Percentiles rank a stretch among this genome's conserved stretches.
Evolutionary conservation across 2,113 vertebrate genomes (phyloP).

Genomic region (Odobenus rosmarus): DNA sequence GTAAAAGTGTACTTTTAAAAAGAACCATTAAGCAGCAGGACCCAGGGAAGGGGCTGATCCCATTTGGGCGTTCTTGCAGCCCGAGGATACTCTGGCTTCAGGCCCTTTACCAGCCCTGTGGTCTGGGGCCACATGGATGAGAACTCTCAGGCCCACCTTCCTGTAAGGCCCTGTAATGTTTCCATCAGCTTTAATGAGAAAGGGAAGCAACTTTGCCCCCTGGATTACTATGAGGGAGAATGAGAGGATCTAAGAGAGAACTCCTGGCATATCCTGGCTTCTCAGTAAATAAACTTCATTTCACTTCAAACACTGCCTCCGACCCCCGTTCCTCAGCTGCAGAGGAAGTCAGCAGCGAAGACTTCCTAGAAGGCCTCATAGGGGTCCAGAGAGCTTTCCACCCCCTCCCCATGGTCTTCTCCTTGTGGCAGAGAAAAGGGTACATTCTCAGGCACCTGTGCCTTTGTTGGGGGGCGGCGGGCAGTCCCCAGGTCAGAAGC

Average conservation of each 20-base stretch:
- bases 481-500: neutral
- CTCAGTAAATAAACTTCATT: neutral
- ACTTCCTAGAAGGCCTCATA: neutral
- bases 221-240: neutral
- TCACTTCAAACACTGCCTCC: neutral
- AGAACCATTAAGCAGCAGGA: neutral
- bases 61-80: accelerated
- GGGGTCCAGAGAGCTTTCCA: neutral
- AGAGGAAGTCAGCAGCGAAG: neutral
- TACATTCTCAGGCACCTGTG: neutral
- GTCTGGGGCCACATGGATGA: neutral
- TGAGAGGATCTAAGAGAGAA: neutral
- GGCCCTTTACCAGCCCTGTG: neutral
- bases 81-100: neutral
- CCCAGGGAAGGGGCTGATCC: neutral
- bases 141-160: neutral
- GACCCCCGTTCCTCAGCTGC: neutral
- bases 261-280: neutral
- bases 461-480: accelerated
- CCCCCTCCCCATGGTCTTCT: neutral
- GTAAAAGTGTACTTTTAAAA: neutral
- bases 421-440: neutral
- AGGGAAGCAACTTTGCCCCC: neutral
- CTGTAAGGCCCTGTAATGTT: neutral
- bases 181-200: neutral